A percentile compares a stretch with the other conserved stretches of the same genome.
Conservation (phyloP, 2,113 vertebrate species). For the Scalopus aquaticus region DNA sequence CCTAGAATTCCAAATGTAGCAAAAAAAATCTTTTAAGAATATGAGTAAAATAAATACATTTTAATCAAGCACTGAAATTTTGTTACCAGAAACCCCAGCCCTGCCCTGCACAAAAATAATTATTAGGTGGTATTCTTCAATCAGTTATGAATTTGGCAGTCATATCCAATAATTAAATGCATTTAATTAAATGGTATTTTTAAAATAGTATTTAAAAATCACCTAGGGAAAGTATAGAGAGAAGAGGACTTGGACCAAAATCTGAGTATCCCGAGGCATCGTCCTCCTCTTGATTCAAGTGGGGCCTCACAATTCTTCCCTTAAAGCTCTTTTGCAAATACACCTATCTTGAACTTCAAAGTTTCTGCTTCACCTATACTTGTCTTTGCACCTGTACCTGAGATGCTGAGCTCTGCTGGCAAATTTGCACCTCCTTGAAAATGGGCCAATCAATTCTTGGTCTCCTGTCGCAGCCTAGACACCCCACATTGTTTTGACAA, state of each 20-base stretch:
- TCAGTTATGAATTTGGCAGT: not conserved
- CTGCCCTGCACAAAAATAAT: not conserved
- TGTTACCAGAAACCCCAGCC: not conserved
- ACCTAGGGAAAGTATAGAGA: not conserved
- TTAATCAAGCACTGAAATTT: not conserved
- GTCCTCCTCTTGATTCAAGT: not conserved
- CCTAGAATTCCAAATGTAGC: not conserved
- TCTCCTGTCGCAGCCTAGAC: not conserved
- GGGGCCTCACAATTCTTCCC: not conserved
- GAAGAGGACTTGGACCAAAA: not conserved
- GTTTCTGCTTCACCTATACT: not conserved
- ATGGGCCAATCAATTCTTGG: not conserved
- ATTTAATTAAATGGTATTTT: not conserved
- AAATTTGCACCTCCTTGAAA: not conserved
- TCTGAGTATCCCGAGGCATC: not conserved
- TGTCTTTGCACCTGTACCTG: not conserved
- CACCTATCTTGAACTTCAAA: not conserved
- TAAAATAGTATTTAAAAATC: not conserved
- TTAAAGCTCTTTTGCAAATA: not conserved
- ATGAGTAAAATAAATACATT: not conserved
- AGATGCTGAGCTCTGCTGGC: not conserved
- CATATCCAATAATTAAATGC: not conserved
- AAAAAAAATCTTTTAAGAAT: not conserved
- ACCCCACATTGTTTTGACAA: too few relatives aligned
- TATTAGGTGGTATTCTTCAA: not conserved